phyloP scores from a whole-genome alignment of 2,113 vertebrate species.

The Nibea albiflora region DNA sequence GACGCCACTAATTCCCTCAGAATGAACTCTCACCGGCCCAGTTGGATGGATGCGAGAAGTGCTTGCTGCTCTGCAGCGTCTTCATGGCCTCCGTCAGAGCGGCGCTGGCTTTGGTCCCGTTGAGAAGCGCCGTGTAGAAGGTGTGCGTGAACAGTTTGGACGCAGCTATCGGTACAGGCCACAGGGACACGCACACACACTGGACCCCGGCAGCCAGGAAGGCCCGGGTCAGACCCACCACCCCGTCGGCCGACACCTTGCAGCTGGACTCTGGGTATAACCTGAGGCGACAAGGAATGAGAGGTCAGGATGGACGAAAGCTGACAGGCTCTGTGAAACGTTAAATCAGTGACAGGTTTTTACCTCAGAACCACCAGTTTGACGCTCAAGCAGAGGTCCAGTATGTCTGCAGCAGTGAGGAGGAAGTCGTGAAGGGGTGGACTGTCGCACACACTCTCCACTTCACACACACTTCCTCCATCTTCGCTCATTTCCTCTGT shows the following conservation, averaged over 20 bases:
- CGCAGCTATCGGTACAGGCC: conserved; percentile 91
- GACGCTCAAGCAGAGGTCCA: conserved; percentile 89
- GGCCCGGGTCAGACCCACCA: conserved; percentile 92
- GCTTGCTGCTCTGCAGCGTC: conserved; percentile 91
- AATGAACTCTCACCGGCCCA: conserved; percentile 88
- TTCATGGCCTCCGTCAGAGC: conserved; percentile 95
- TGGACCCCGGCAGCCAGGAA: conserved; percentile 93
- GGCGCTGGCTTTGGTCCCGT: conserved; percentile 90
- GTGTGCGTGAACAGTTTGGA: conserved; percentile 93
- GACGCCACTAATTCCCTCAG: too few relatives aligned
- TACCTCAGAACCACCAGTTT: conserved; percentile 93
- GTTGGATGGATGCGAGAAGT: conserved; percentile 94
- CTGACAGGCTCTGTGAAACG: background rate
- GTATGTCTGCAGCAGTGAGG: conserved; percentile 93
- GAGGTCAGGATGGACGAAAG: background rate
- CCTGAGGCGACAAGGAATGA: conserved; percentile 47
- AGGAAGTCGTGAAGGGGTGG: conserved; percentile 94
- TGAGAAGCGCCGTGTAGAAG: conserved; percentile 92
- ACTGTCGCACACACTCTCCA: conserved; percentile 91
- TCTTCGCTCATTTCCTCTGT: conserved; percentile 89
- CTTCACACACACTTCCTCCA: conserved; percentile 89
- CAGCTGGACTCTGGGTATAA: conserved; percentile 91
- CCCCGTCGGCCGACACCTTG: conserved; percentile 91
- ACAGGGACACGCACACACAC: conserved; percentile 93
- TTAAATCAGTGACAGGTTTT: background rate